These are phyloP conservation scores for Hylaea fasciaria DNA, from an alignment of 2,888 invertebrate genomes.

Conservation along the genomic window DNA sequence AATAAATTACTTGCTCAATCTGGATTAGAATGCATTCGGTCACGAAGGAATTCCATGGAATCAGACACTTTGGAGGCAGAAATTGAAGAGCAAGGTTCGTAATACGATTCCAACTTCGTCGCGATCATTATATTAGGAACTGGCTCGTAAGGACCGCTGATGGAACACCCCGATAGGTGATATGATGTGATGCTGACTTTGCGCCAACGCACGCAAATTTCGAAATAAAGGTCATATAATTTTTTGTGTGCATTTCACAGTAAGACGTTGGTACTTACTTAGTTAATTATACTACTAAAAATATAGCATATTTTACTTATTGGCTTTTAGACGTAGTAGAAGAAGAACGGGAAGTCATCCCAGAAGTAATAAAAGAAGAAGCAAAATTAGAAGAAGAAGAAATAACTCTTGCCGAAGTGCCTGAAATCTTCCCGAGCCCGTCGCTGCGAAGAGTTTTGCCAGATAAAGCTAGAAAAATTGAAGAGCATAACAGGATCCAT, in stretches of 20 bases:
- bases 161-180: no score
- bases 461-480: slow-evolving; percentile 60
- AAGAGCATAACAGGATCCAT: slow-evolving; percentile 66
- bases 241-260: no score
- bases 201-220: no score
- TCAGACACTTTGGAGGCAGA: slow-evolving; percentile 39
- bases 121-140: no score
- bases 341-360: slow-evolving; percentile 7
- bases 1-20: slow-evolving; percentile 57
- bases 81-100: slow-evolving; percentile 53
- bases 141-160: no score
- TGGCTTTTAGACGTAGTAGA: slow-evolving; percentile 4
- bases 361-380: slow-evolving; percentile 16
- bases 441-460: slow-evolving; percentile 66
- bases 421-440: slow-evolving; percentile 67
- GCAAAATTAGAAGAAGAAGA: slow-evolving; percentile 40
- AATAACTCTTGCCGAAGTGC: slow-evolving; percentile 45
- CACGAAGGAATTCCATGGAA: slow-evolving; percentile 45
- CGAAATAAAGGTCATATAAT: no score
- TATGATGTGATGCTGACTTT: no score
- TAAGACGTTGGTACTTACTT: no score
- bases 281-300: no score
- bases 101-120: no score
- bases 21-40: slow-evolving; percentile 63
- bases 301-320: no score